Conservation (phyloP, 2,888 invertebrate species). For the Apamea epomidion region DNA sequence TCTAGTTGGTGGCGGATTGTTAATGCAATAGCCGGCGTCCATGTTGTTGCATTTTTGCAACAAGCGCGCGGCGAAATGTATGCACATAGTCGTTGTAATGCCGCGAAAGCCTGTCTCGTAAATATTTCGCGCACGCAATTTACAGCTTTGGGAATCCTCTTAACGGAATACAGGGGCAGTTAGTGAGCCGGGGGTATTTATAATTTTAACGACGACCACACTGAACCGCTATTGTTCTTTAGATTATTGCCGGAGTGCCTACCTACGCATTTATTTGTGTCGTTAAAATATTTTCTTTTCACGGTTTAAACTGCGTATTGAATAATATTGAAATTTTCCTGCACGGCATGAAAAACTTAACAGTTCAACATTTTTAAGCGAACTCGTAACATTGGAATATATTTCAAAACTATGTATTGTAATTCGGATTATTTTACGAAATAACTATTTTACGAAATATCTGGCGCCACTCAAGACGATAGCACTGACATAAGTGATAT, state of each 20-base stretch:
- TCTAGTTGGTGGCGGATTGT: slow-evolving; percentile 73
- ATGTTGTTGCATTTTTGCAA: slow-evolving; percentile 84
- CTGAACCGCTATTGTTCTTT: slow-evolving; percentile 78
- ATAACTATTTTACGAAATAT: neutral
- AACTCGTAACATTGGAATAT: neutral
- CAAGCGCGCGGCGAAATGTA: slow-evolving; percentile 80
- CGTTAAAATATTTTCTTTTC: slow-evolving; percentile 35
- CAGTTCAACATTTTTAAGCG: neutral
- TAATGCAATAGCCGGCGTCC: slow-evolving; percentile 72
- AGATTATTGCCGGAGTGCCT: slow-evolving; percentile 71
- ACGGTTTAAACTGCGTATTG: slow-evolving; percentile 3
- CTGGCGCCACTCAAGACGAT: neutral
- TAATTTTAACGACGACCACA: slow-evolving; percentile 81
- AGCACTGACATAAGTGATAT: neutral
- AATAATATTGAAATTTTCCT: neutral
- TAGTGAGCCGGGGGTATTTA: slow-evolving; percentile 86
- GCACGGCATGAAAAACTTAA: neutral
- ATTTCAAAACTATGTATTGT: neutral
- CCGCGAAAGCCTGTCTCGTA: slow-evolving; percentile 88
- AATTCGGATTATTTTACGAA: neutral
- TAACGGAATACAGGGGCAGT: slow-evolving; percentile 88
- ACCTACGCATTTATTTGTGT: slow-evolving; percentile 46
- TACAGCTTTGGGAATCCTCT: slow-evolving; percentile 89
- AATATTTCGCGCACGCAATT: slow-evolving; percentile 89
- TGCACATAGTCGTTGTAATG: slow-evolving; percentile 86